Evolutionary conservation across 2,797 vertebrate species (phyloP).

Genomic region (Micromesistius poutassou): DNA sequence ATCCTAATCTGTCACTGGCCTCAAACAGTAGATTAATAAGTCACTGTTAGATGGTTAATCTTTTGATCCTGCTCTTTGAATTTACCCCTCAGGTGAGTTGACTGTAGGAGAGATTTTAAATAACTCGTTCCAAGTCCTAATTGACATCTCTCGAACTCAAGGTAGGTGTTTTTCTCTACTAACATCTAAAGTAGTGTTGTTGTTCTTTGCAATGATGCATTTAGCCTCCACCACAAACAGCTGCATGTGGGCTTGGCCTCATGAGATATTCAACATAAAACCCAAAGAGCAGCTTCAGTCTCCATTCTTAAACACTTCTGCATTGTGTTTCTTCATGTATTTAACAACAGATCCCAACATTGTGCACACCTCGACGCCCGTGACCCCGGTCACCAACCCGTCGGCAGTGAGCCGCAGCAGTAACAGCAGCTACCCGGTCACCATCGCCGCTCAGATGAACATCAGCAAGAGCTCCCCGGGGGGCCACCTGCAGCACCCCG

Average conservation of each 20-base stretch:
- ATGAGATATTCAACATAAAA: neutral
- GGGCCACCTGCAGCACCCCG: conserved; percentile 88
- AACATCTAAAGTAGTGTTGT: conserved; percentile 51
- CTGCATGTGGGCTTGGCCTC: neutral
- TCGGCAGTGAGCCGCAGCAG: conserved; percentile 61
- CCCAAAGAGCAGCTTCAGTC: neutral
- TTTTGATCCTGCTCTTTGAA: conserved; percentile 76
- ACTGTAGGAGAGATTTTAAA: conserved; percentile 76
- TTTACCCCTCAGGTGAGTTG: conserved; percentile 76
- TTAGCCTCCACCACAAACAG: neutral
- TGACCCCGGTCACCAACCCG: conserved; percentile 59
- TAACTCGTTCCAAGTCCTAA: conserved; percentile 76
- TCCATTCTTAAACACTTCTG: neutral
- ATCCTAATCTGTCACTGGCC: conserved; percentile 23
- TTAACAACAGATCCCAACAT: conserved; percentile 66
- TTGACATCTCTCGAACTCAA: conserved; percentile 70
- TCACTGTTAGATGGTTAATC: conserved; percentile 59
- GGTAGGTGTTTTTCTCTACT: conserved; percentile 66
- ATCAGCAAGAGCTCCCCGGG: conserved; percentile 89
- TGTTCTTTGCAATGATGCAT: conserved; percentile 22
- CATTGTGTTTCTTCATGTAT: neutral
- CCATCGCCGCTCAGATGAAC: conserved; percentile 96
- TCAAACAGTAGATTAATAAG: conserved; percentile 36
- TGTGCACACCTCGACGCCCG: conserved; percentile 65
- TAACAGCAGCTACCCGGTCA: conserved; percentile 78